Percentiles rank a stretch among this genome's conserved stretches.
These are phyloP conservation scores for Tonatia bakeri DNA, from an alignment of 2,113 vertebrate genomes.

Conservation along the genomic window DNA sequence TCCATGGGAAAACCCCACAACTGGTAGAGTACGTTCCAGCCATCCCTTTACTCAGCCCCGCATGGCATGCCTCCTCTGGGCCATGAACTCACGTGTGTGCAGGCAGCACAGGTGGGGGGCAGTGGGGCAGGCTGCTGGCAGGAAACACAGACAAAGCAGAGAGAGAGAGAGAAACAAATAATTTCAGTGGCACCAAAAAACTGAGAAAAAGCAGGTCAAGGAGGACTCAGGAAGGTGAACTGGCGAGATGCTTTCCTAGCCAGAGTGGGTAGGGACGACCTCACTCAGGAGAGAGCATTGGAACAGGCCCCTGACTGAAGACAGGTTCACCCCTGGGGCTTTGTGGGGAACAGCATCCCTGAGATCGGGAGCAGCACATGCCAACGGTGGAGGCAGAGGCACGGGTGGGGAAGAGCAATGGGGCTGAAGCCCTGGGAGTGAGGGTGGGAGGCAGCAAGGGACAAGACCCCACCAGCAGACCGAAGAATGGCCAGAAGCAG, in stretches of 20 bases:
- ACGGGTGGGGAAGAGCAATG: no score
- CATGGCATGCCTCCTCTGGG: not conserved
- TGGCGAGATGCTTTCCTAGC: accelerated
- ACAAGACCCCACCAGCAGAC: accelerated
- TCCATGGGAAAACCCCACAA: accelerated
- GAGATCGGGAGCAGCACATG: not conserved
- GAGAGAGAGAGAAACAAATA: not conserved
- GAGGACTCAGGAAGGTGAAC: not conserved
- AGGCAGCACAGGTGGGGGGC: not conserved
- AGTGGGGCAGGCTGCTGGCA: accelerated
- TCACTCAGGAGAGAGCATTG: not conserved
- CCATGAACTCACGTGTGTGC: not conserved
- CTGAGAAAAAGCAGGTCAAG: no score
- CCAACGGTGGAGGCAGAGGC: no score
- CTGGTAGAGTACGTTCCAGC: not conserved
- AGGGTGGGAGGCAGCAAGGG: accelerated
- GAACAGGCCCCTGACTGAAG: not conserved
- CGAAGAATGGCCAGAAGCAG: not conserved
- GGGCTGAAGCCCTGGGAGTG: accelerated
- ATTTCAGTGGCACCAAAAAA: no score
- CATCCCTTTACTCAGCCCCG: not conserved
- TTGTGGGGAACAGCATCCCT: not conserved
- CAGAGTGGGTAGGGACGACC: accelerated
- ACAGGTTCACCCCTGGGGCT: no score
- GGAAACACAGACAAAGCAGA: accelerated